Evolutionary conservation across 1,140 invertebrate genomes (phyloP).

Genomic region (Procambarus clarkii): DNA sequence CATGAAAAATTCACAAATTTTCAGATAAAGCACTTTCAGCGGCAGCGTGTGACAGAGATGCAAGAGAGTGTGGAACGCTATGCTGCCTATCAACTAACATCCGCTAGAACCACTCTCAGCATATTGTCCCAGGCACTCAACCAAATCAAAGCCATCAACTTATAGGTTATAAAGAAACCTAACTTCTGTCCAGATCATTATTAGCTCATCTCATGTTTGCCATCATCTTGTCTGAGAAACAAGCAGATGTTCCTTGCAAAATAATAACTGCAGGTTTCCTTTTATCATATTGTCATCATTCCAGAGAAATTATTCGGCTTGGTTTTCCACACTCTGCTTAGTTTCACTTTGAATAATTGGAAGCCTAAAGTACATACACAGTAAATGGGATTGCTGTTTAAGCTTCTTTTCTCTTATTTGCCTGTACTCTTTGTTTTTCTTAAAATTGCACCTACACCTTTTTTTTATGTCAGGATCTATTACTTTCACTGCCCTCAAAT

Average conservation of each 20-base stretch:
- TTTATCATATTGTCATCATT: not conserved
- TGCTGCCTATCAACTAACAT: slow-evolving; percentile 39
- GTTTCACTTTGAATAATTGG: not conserved
- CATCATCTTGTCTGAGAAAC: not conserved
- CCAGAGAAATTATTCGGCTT: not conserved
- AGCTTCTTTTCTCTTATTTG: not conserved
- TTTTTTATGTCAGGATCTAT: not conserved
- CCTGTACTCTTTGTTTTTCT: not conserved
- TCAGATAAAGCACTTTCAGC: slow-evolving; percentile 50
- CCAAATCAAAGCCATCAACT: slow-evolving; percentile 55
- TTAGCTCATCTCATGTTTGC: not conserved
- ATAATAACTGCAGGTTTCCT: not conserved
- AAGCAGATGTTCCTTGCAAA: not conserved
- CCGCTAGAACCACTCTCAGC: slow-evolving; percentile 20
- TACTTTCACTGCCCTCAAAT: not conserved
- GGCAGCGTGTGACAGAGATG: slow-evolving; percentile 32
- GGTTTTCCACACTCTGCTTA: not conserved
- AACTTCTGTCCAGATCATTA: not conserved
- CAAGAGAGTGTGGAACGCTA: slow-evolving; percentile 31
- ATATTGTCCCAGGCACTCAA: slow-evolving; percentile 29
- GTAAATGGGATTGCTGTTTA: not conserved
- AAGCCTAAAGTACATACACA: not conserved
- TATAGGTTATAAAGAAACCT: slow-evolving; percentile 23
- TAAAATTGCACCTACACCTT: not conserved
- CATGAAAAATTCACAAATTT: not conserved